Evolutionary conservation across 2,113 vertebrate species (phyloP).

Genomic region (Nothobranchius furzeri): DNA sequence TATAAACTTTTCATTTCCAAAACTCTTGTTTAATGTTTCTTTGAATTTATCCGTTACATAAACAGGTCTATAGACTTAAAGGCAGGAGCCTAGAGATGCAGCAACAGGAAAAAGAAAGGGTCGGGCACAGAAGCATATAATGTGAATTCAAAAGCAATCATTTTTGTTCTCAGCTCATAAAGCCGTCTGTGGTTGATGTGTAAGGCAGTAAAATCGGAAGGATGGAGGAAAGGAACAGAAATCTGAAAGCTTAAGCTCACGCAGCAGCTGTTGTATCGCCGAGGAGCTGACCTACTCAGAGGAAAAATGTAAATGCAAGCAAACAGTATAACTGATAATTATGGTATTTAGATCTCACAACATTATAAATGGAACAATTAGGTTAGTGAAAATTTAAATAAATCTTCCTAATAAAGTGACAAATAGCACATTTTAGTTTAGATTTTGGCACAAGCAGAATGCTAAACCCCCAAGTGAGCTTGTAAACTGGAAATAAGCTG

Average conservation of each 20-base stretch:
- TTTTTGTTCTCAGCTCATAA: constrained; percentile 75
- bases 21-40: no score
- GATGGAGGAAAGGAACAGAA: constrained; percentile 51
- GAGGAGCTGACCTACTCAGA: constrained; percentile 22
- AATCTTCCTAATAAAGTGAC: neutral
- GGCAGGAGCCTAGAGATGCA: constrained; percentile 11
- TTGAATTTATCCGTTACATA: neutral
- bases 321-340: neutral
- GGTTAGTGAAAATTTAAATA: neutral
- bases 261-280: constrained; percentile 10
- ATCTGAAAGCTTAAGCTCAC: constrained; percentile 26
- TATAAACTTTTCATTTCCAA: no score
- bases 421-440: neutral
- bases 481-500: neutral
- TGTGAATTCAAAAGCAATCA: constrained; percentile 71
- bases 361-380: neutral
- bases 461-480: neutral
- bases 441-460: neutral
- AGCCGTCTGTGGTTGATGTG: constrained; percentile 60
- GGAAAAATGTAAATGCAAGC: neutral
- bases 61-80: neutral
- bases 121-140: constrained; percentile 48
- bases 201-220: constrained; percentile 51
- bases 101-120: constrained; percentile 34
- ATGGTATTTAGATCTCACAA: neutral